phyloP scores from a whole-genome alignment of 2,113 vertebrate genomes.

The Edolisoma coerulescens region DNA sequence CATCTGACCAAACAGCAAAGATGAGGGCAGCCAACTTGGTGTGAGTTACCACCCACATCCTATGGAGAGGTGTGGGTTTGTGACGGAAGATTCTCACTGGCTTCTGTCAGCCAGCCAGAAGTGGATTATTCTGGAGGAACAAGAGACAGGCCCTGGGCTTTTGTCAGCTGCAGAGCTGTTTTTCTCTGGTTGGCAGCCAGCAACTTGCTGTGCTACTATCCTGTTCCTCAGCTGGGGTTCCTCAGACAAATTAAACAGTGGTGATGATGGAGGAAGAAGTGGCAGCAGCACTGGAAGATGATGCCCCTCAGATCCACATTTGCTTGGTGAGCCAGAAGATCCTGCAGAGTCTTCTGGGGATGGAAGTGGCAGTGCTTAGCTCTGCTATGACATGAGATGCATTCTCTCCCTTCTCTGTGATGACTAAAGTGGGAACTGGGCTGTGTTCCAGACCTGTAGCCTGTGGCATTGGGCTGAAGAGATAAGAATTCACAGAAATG shows the following conservation, averaged over 20 bases:
- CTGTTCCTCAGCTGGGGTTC: neutral
- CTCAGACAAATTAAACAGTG: neutral
- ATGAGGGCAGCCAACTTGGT: neutral
- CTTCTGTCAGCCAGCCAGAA: neutral
- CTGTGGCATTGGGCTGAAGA: slow-evolving; percentile 47
- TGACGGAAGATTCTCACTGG: neutral
- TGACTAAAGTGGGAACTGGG: slow-evolving; percentile 23
- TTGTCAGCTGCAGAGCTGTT: neutral
- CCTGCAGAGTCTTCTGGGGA: neutral
- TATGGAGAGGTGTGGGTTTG: neutral
- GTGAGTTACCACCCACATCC: neutral
- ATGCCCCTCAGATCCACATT: neutral
- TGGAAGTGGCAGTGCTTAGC: neutral
- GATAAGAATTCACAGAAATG: slow-evolving; percentile 57
- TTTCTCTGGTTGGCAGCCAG: slow-evolving; percentile 16
- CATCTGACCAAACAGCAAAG: neutral
- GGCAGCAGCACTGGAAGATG: neutral
- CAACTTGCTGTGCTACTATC: neutral
- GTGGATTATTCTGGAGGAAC: neutral
- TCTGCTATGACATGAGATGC: neutral
- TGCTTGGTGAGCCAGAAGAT: neutral
- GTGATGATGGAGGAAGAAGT: neutral
- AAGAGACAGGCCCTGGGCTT: neutral
- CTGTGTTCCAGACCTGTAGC: slow-evolving; percentile 51
- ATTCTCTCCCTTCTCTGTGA: neutral